Evolutionary conservation across 2,797 vertebrate genomes (phyloP).

Genomic region (Notoglanidium macrostoma): DNA sequence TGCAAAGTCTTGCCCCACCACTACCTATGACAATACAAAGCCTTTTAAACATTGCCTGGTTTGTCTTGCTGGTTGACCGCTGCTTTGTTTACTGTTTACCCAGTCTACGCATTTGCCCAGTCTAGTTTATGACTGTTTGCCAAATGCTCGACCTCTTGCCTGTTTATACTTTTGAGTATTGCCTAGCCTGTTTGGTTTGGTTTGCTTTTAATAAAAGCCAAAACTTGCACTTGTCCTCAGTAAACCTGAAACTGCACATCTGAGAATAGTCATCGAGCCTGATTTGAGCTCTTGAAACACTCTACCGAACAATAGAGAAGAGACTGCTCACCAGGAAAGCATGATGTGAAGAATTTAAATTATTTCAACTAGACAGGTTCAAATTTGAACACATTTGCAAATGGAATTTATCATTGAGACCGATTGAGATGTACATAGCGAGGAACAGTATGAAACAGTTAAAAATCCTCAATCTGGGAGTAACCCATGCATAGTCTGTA

Average conservation of each 20-base stretch:
- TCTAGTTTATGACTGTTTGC: constrained; percentile 7
- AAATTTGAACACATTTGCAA: not conserved
- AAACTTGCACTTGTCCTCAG: not conserved
- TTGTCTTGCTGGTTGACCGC: constrained; percentile 15
- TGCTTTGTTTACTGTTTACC: constrained; percentile 10
- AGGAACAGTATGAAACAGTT: not conserved
- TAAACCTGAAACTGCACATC: not conserved
- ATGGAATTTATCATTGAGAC: not conserved
- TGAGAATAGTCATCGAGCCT: not conserved
- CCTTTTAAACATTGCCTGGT: not conserved
- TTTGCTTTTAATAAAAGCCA: not conserved
- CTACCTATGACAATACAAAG: not conserved
- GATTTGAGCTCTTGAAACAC: not conserved
- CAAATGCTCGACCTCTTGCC: not conserved
- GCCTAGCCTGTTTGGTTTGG: too few species aligned
- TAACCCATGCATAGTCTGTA: not conserved
- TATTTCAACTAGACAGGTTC: not conserved
- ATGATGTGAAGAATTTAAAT: not conserved
- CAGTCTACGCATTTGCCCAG: not conserved
- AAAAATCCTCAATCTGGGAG: not conserved
- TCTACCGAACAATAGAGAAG: not conserved
- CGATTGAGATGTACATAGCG: not conserved
- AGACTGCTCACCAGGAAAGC: not conserved
- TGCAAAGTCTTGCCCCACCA: not conserved
- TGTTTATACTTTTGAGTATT: not conserved